These are phyloP conservation scores for Mimachlamys varia DNA, from an alignment of 2,888 invertebrate species.

Conservation along the genomic window DNA sequence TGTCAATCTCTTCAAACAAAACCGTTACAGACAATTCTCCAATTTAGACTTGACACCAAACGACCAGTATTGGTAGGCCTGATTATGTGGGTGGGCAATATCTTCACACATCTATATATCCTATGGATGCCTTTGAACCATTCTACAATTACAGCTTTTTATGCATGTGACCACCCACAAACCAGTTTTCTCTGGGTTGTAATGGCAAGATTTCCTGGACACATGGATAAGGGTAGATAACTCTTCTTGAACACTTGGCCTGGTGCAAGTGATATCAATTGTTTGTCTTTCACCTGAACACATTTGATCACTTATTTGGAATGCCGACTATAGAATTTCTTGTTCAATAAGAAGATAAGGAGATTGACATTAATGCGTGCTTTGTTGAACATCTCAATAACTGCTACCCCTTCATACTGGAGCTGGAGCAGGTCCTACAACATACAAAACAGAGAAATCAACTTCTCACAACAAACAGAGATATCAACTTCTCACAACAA, in stretches of 20 bases:
- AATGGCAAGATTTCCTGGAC: not conserved
- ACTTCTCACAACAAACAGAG: not conserved
- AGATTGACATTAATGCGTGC: constrained; percentile 91
- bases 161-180: too few species aligned
- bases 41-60: not conserved
- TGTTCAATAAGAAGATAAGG: constrained; percentile 88
- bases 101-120: not conserved
- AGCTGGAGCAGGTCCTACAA: constrained; percentile 88
- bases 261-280: constrained; percentile 36
- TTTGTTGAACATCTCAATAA: constrained; percentile 91
- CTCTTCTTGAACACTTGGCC: not conserved
- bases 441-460: constrained; percentile 40
- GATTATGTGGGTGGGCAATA: too few species aligned
- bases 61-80: not conserved
- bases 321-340: constrained; percentile 86
- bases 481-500: not conserved
- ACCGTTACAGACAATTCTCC: not conserved
- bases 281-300: constrained; percentile 45
- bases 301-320: too few species aligned
- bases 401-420: constrained; percentile 89
- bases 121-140: not conserved
- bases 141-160: too few species aligned
- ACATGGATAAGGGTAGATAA: not conserved
- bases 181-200: not conserved
- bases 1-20: too few species aligned